Conservation (phyloP, 2,113 vertebrate species). For the Cryptomyrus ogoouensis region DNA sequence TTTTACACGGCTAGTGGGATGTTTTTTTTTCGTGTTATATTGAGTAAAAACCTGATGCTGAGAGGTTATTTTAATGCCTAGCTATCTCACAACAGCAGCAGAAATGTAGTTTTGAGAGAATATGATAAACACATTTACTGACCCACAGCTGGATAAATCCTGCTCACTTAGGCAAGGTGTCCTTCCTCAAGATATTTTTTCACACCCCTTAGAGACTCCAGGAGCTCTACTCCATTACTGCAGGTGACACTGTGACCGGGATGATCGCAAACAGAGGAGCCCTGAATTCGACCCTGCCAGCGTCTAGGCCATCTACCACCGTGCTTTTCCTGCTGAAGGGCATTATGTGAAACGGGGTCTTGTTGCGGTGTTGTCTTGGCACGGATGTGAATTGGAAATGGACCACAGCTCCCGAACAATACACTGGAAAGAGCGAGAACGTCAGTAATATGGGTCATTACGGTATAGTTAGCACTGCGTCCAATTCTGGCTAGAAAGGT, state of each 20-base stretch:
- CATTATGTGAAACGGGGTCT: neutral
- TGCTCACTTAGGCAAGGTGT: neutral
- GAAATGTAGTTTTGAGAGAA: neutral
- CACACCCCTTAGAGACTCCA: neutral
- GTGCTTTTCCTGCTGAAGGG: neutral
- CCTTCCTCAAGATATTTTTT: neutral
- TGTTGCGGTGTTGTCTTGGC: neutral
- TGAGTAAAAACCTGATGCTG: too few species aligned
- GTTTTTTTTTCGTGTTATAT: too few species aligned
- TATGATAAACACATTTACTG: neutral
- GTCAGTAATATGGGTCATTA: neutral
- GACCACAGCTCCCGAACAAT: neutral
- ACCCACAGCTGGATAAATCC: neutral
- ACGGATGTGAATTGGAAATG: neutral
- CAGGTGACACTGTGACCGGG: neutral
- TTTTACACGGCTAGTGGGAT: neutral
- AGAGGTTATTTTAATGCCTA: neutral
- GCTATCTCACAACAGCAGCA: neutral
- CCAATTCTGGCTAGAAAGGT: neutral
- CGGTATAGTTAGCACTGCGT: neutral
- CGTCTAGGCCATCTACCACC: neutral
- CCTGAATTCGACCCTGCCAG: neutral
- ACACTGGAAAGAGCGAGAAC: neutral
- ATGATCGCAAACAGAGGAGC: neutral
- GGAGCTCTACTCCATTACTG: neutral